phyloP scores from a whole-genome alignment of 2,797 vertebrate genomes.

The Stomatorhinus walkeri region DNA sequence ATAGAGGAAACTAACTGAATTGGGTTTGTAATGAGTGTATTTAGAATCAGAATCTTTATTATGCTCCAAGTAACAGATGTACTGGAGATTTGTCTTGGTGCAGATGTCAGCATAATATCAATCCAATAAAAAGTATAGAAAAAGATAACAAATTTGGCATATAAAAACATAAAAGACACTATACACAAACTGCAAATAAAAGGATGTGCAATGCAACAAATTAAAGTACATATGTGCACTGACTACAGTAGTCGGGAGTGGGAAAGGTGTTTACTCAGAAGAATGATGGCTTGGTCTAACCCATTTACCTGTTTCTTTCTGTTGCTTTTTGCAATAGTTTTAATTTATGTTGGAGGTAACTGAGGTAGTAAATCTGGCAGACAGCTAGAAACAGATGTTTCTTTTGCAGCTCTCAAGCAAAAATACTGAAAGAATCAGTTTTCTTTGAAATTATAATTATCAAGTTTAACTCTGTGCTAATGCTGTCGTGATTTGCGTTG shows the following conservation, averaged over 20 bases:
- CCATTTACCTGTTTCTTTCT: background rate
- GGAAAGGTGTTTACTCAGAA: background rate
- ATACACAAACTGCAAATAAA: background rate
- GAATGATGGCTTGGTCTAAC: background rate
- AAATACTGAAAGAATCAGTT: background rate
- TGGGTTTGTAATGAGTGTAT: background rate
- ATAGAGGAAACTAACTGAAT: background rate
- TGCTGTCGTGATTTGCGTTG: background rate
- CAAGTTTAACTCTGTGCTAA: background rate
- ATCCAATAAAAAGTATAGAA: background rate
- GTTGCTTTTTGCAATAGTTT: background rate
- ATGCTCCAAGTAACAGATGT: background rate
- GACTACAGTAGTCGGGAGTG: background rate
- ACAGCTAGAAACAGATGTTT: background rate
- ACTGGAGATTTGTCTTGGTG: background rate
- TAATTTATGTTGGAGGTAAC: slow-evolving; percentile 7
- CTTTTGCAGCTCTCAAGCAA: background rate
- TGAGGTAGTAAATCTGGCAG: slow-evolving; percentile 17
- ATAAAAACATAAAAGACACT: background rate
- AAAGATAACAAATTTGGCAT: background rate
- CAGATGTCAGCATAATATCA: background rate
- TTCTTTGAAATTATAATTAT: slow-evolving; percentile 10
- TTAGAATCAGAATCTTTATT: background rate
- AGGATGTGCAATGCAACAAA: background rate
- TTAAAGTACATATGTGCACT: background rate